Evolutionary conservation across 2,888 invertebrate genomes (phyloP).

Genomic region (Lingula anatina): DNA sequence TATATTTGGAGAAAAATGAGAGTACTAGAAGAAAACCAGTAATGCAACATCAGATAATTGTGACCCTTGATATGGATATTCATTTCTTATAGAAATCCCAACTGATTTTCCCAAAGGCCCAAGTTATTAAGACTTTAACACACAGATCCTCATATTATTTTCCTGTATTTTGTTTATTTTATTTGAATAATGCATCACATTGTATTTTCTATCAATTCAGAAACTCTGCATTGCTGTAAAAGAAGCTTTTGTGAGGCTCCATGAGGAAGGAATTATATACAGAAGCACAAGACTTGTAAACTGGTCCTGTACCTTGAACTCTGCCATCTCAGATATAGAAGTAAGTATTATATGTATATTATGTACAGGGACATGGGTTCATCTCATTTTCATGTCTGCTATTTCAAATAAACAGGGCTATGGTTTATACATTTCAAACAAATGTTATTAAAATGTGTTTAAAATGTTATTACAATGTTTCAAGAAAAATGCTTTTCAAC

Average conservation of each 20-base stretch:
- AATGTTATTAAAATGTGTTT: too few species aligned
- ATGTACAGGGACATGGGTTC: too few species aligned
- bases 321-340: constrained; percentile 98
- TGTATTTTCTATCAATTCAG: constrained; percentile 24
- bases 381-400: too few species aligned
- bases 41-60: not conserved
- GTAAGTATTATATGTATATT: constrained; percentile 54
- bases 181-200: not conserved
- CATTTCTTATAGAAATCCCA: too few species aligned
- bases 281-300: constrained; percentile 92
- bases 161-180: not conserved
- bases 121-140: too few species aligned
- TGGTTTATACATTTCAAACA: too few species aligned
- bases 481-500: too few species aligned
- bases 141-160: constrained; percentile 2
- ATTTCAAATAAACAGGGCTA: too few species aligned
- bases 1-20: too few species aligned
- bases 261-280: constrained; percentile 85
- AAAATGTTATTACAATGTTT: too few species aligned
- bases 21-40: too few species aligned
- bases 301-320: constrained; percentile 95
- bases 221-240: constrained; percentile 69
- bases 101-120: too few species aligned
- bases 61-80: constrained; percentile 1
- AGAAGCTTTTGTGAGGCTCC: constrained; percentile 87